Conservation (phyloP, 2,888 invertebrate genomes). For the Acrocera orbiculus region DNA sequence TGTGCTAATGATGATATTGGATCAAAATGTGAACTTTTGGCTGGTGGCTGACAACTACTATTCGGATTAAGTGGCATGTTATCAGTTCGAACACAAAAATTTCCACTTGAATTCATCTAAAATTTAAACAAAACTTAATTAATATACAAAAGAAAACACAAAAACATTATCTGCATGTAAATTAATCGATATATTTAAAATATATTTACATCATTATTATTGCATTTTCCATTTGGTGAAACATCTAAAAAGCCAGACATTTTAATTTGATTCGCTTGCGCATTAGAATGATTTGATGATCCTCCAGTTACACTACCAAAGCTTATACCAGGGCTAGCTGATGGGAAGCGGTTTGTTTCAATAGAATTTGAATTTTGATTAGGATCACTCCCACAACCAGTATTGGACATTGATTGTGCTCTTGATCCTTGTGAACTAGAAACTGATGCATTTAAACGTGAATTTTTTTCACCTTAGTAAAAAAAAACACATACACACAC, state of each 20-base stretch:
- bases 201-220: too few species aligned
- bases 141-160: too few species aligned
- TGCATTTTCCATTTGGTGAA: constrained; percentile 21
- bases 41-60: constrained; percentile 36
- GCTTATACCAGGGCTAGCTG: constrained; percentile 25
- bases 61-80: constrained; percentile 51
- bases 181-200: too few species aligned
- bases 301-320: constrained; percentile 14
- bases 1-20: constrained; percentile 86
- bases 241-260: constrained; percentile 30
- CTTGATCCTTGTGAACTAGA: constrained; percentile 26
- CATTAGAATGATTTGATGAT: constrained; percentile 21
- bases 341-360: constrained; percentile 20
- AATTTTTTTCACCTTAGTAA: constrained; percentile 24
- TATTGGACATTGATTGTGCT: constrained; percentile 21
- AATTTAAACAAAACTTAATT: too few species aligned
- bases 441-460: constrained; percentile 33
- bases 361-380: constrained; percentile 15
- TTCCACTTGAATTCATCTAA: constrained; percentile 10
- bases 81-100: constrained; percentile 35
- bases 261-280: constrained; percentile 14
- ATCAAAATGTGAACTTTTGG: constrained; percentile 61
- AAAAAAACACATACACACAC: too few species aligned
- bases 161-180: too few species aligned
- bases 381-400: constrained; percentile 27